These are phyloP conservation scores for Dinomys branickii DNA, from an alignment of 2,113 vertebrate genomes.

Conservation along the genomic window DNA sequence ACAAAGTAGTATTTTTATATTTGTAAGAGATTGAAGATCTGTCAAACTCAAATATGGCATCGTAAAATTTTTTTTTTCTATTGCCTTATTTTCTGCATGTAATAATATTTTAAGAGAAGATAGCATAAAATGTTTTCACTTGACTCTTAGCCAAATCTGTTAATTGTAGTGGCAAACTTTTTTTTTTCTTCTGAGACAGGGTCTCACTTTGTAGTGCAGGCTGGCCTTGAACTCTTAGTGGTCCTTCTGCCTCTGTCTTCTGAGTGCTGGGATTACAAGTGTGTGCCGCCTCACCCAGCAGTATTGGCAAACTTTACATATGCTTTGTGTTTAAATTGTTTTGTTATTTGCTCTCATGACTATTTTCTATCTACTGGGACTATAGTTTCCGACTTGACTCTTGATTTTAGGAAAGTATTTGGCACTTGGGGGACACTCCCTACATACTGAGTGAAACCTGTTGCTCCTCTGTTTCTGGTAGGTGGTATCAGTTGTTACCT, in stretches of 20 bases:
- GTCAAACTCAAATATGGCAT: conserved; percentile 56
- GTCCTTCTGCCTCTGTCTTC: not conserved
- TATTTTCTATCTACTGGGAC: conserved; percentile 12
- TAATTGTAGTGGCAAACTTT: conserved; percentile 24
- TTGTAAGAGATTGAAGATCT: conserved; percentile 48
- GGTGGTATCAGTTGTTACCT: not conserved
- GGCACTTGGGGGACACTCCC: not conserved
- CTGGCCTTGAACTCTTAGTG: not conserved
- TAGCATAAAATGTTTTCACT: conserved; percentile 28
- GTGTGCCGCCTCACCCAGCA: not conserved
- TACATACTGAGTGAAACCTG: not conserved
- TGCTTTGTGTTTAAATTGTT: not conserved
- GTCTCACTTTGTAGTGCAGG: not conserved
- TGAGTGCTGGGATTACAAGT: not conserved
- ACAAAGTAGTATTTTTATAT: not conserved
- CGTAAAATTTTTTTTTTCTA: conserved; percentile 54
- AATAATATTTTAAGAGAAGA: conserved; percentile 1
- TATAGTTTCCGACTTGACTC: conserved; percentile 6
- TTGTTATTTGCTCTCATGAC: conserved; percentile 52
- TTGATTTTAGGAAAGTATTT: conserved; percentile 26
- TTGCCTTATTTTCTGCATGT: conserved; percentile 46
- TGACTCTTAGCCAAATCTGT: conserved; percentile 1
- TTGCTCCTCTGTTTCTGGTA: conserved; percentile 54
- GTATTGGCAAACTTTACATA: not conserved
- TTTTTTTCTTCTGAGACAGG: not conserved